Base-by-base conservation (phyloP, 2,888 invertebrate genomes). In the Icerya purchasi region DNA sequence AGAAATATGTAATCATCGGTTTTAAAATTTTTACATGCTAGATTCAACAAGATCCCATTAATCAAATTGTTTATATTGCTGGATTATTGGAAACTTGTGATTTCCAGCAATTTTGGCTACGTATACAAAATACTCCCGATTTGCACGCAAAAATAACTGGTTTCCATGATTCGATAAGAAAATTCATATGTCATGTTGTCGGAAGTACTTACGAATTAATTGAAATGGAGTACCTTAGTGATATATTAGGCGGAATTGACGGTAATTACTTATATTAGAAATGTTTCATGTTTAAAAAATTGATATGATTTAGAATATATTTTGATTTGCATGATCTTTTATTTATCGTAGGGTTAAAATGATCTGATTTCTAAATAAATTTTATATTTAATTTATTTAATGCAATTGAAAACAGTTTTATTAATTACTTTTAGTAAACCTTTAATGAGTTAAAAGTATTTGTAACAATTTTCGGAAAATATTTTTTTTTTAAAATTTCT, bases 131-230 rank as follows among this genome's bases (percentile, higher is more conserved):
- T 24, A 81, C 84, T 75, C 82, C 84, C 0, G 83, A 83, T 64
- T 73, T 88, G 59, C 85, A 84, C 63, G 80, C 81, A 62, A 81
- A 82, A 63, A 87, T 94, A 65, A 78, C 77, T 64, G 92, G 93
- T 55, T 96, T 96, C 72, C 84, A 91, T 69, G 94, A 96, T 73
- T 91, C 92, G 0, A 89, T 96, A 64, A 77, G 94, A 63, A 93
- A 93, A 72, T 96, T 93, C 76, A 89, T 94, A 5, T 97, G 96
- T 65, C 94, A 96, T 71, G 94, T 97, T 53, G 87, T 97, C 51
- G 89, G 89, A 64, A 94, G 93, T 59, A 96, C 97, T 1, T 98
- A 92, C 75, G 96, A 98, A 73, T 86, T 86, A 1, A 90, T 98
- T 69, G 85, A 88, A 63, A 85, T 84, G 69, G 76, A 78, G 60